Base-by-base conservation (phyloP, 2,113 vertebrate genomes). In the Chloebia gouldiae region DNA sequence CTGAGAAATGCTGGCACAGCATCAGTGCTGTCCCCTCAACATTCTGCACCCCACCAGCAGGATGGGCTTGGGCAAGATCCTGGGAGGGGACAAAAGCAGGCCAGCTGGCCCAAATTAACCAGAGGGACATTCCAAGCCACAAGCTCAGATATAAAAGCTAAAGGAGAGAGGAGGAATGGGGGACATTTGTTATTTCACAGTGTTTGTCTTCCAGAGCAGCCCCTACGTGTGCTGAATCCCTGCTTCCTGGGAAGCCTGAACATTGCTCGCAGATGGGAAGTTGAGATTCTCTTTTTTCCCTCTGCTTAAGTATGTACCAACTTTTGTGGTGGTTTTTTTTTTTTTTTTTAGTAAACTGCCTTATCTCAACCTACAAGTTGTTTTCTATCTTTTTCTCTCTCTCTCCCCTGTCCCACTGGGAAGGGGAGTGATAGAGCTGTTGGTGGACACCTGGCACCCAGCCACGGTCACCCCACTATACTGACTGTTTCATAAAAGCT, bases 251-350 rank as follows among this genome's bases (percentile, higher is more conserved):
- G 17, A 60, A 60, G 18, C 33, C 27, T 44, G 15, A 68, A 44
- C 15, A 44, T 23, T 0, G 0, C 54, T 45, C 1, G 0, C 45
- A 0, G 2, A 51, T 24, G 18, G 45, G 10, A 68, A 51, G 33
- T 5, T 68, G 22, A 37, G 37, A 51, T 68, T 50, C 5, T 6
- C 42, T 40, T 37, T 31, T 31, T 5, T 6, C 13, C 16, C 37
- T 76, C 27, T 77, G 44, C 6, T 27, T 10, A 59, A 37, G 9
- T 24, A 10, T 42, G 25, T 6, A 6, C 21, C 31, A 68, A 17
- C 16, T 50, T 35, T 24, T 35, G 31, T n/a, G n/a, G n/a, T n/a
- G n/a, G n/a, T 20, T 10, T 40, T 16, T 24, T 9, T 49, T 24
- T 33, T 56, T 35, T n/a, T 23, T 3, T 44, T 50, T 15, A 42